Base-by-base conservation (phyloP, 2,888 invertebrate species). In the Ornithoptera alexandrae region DNA sequence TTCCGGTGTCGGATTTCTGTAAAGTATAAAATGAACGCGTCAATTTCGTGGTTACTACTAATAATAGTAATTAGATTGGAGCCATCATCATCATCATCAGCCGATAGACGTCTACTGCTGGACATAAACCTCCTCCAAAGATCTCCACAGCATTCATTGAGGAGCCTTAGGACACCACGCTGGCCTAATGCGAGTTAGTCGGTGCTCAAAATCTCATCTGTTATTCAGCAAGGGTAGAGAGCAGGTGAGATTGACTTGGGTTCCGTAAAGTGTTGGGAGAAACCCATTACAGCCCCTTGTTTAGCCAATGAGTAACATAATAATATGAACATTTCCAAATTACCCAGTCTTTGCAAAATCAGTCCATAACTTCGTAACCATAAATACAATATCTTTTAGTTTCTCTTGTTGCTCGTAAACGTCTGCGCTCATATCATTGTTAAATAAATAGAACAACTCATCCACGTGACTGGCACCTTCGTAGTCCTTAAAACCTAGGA, bases 341-440 rank as follows among this genome's bases (percentile, higher is more conserved):
- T 75, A 91, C 92, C 84, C 82, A 66, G 83, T 81, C 79, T 86
- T 91, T 22, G 90, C 90, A 72, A 92, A 92, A 72, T 90, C 87
- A 0, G 89, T 82, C 89, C 90, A 89, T 64, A 92, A 63, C 73
- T 83, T 88, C 0, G 87, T 87, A 56, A 90, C 71, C 57, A 57
- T 57, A 57, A 57, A 57, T 57, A 57, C 57, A 12, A n/a, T n/a
- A 3, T 57, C 20, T 20, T 57, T n/a, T 57, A 57, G 20, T 10
- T 18, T 57, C 5, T 57, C 57, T 57, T 57, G 57, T 57, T 57
- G 57, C 57, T 57, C 20, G n/a, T 57, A 57, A 57, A 20, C 20
- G 10, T 4, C 10, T 57, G 15, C 57, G 58, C 83, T 82, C 17
- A 74, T 68, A 0, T 77, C 75, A n/a, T 79, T 81, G 63, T 83